Evolutionary conservation across 2,888 invertebrate species (phyloP).

Genomic region (Clanis bilineata): DNA sequence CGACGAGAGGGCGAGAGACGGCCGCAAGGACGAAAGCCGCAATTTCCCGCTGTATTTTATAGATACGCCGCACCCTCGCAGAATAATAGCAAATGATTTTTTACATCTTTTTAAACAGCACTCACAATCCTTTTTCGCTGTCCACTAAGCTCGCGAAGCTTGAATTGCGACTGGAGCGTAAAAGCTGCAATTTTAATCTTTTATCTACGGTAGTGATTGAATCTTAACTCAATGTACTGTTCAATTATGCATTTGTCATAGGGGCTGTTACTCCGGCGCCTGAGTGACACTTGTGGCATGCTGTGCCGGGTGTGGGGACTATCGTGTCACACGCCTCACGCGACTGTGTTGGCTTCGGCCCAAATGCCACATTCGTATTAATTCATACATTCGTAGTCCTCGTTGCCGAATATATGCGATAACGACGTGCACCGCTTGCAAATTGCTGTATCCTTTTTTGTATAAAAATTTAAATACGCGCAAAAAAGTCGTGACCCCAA

Average conservation of each 20-base stretch:
- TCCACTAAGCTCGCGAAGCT: conserved; percentile 25
- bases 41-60: conserved; percentile 60
- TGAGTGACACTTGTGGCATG: conserved; percentile 74
- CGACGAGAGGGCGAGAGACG: conserved; percentile 43
- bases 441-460: conserved; percentile 26
- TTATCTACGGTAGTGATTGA: conserved; percentile 40
- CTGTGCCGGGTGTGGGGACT: conserved; percentile 58
- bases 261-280: conserved; percentile 33
- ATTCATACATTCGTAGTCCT: conserved; percentile 14
- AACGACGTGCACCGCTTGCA: conserved; percentile 38
- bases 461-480: conserved; percentile 25
- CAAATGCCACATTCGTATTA: conserved; percentile 42
- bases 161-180: conserved; percentile 26
- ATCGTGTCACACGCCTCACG: conserved; percentile 35
- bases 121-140: conserved; percentile 36
- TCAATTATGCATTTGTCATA: conserved; percentile 67
- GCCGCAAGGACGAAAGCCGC: conserved; percentile 48
- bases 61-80: conserved; percentile 42
- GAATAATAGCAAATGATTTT: conserved; percentile 44
- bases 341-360: conserved; percentile 59
- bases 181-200: conserved; percentile 26
- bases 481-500: neutral
- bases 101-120: conserved; percentile 43
- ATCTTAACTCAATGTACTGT: conserved; percentile 52
- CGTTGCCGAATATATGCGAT: conserved; percentile 28